Evolutionary conservation across 2,113 vertebrate genomes (phyloP), one percentile per base, ranked within the genome.

Genomic region (Copsychus sechellarum): DNA sequence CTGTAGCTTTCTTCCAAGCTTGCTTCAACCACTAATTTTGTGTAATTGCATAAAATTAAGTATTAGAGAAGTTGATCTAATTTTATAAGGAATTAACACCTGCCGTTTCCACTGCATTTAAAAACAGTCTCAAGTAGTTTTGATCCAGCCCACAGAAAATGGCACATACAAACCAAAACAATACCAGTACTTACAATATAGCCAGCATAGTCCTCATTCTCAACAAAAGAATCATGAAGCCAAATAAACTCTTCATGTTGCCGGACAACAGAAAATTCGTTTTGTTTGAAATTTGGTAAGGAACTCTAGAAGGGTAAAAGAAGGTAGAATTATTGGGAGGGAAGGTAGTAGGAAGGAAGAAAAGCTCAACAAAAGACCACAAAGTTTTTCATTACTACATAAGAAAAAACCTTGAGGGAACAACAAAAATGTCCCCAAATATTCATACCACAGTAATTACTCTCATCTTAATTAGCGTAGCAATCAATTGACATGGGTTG

Each of bases 181-280:
- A 48, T 9, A n/a, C n/a, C 29, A 83, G 56, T 93, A 98, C 99
- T 99, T 97, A 99, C 99, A 5, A 99, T 99, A 94, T 99, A 99
- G 91, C 99, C 99, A 60, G 99, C 99, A 82, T 99, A 99, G 53
- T 99, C 99, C 96, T 99, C 99, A 53, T 99, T 99, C 97, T 99
- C 99, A 90, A 99, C 98, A 51, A 99, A 99, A 56, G 99, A 99
- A 98, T 99, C 99, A 40, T 99, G 99, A 90, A 99, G 99, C 99
- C 99, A 99, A 96, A 99, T 99, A 96, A 99, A 99, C 95, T 99
- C 99, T 86, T 99, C 99, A 53, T 99, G 99, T 96, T 99, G 99
- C 86, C 99, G 98, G 45, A 99, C 99, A 97, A 99, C 99, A 24
- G 99, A 99, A 98, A 99, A 99, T 95, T 99, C 99, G 9, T 98